Conservation (phyloP, 2,888 invertebrate genomes). For the Coremacera marginata region DNA sequence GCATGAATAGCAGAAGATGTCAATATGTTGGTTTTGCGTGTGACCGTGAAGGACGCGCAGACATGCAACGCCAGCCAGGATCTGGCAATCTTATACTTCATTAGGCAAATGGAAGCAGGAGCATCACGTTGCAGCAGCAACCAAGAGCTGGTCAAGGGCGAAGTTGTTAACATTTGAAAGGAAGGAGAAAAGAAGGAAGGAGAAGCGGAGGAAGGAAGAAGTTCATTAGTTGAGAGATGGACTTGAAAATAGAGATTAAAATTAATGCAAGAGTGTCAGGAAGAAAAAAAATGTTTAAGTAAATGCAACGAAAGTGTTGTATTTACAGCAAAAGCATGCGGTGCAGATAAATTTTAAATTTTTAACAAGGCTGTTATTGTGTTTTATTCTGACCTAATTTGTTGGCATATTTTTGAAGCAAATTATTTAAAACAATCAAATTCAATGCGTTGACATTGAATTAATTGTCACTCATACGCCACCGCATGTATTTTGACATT, state of each 20-base stretch:
- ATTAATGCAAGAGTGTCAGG: background rate
- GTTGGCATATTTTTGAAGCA: too few species aligned
- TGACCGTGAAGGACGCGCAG: background rate
- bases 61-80: constrained; percentile 4
- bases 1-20: background rate
- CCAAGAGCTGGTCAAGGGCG: too few species aligned
- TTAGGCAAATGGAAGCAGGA: constrained; percentile 12
- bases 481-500: too few species aligned
- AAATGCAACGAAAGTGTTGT: background rate
- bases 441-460: too few species aligned
- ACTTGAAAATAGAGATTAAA: background rate
- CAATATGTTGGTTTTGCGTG: background rate
- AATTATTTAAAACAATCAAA: too few species aligned
- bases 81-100: constrained; percentile 11
- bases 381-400: too few species aligned
- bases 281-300: background rate
- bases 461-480: too few species aligned
- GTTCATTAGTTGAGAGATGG: background rate
- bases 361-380: too few species aligned
- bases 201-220: background rate
- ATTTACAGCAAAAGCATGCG: too few species aligned
- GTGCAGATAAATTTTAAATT: too few species aligned
- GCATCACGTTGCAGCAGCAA: background rate
- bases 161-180: too few species aligned
- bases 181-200: too few species aligned